Evolutionary conservation across 1,140 invertebrate genomes (phyloP).

Genomic region (Drosophila pectinifera): DNA sequence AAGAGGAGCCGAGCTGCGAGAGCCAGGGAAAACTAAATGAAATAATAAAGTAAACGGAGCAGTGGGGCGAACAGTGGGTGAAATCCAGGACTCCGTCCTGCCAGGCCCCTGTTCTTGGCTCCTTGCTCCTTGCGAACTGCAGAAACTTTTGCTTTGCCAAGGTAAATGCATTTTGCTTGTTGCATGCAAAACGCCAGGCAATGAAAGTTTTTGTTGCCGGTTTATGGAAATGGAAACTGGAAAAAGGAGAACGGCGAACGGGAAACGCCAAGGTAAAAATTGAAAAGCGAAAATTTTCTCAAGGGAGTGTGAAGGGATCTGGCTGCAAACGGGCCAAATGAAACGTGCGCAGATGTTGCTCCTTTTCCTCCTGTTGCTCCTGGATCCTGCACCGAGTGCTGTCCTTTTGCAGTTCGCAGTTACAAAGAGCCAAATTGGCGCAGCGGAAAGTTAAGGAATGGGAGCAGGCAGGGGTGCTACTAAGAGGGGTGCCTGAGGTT

Average conservation of each 20-base stretch:
- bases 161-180: conserved; percentile 82
- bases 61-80: not conserved
- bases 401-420: conserved; percentile 52
- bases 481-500: not conserved
- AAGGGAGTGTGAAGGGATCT: not conserved
- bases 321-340: conserved; percentile 71
- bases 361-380: conserved; percentile 30
- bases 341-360: conserved; percentile 58
- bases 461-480: not conserved
- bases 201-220: conserved; percentile 72
- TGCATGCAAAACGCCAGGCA: conserved; percentile 74
- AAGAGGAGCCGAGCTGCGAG: conserved; percentile 2
- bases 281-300: conserved; percentile 74
- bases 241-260: conserved; percentile 16
- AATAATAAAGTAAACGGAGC: conserved; percentile 76
- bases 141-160: conserved; percentile 58
- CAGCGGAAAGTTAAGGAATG: conserved; percentile 31
- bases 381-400: conserved; percentile 10
- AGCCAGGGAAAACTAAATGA: conserved; percentile 65
- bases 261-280: conserved; percentile 69
- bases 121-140: conserved; percentile 13
- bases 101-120: not conserved
- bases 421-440: conserved; percentile 72
- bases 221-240: conserved; percentile 48
- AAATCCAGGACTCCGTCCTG: conserved; percentile 4